Conservation (phyloP, 2,113 vertebrate species). For the Turdus rufiventris region DNA sequence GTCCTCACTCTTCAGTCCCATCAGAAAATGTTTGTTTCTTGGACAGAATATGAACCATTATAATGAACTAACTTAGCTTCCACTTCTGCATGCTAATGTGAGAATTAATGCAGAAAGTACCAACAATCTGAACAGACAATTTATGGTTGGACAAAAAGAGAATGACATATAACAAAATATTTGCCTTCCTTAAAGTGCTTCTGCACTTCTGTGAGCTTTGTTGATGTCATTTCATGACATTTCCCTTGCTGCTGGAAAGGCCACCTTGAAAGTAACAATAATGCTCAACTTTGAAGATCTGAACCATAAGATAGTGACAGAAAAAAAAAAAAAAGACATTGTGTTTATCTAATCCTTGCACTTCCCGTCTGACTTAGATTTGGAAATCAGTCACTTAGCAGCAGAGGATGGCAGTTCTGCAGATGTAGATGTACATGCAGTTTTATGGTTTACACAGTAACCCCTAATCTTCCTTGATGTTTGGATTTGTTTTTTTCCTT, state of each 20-base stretch:
- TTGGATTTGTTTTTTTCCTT: neutral
- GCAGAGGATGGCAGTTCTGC: neutral
- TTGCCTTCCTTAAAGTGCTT: neutral
- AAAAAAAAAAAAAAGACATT: neutral
- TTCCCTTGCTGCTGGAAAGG: slow-evolving; percentile 22
- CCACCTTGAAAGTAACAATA: neutral
- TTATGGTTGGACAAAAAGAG: neutral
- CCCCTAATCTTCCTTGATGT: neutral
- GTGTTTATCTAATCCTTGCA: neutral
- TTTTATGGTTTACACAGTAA: neutral
- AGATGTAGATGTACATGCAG: neutral
- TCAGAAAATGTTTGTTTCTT: neutral
- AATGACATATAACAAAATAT: neutral
- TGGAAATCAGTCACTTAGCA: neutral
- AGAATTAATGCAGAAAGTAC: neutral
- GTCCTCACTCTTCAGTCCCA: neutral
- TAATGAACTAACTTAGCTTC: neutral
- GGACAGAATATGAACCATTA: neutral
- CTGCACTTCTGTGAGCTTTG: neutral
- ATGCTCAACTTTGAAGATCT: neutral
- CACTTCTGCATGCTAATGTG: neutral
- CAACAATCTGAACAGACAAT: neutral
- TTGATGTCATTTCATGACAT: neutral
- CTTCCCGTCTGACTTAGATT: neutral
- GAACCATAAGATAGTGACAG: neutral